A percentile compares a stretch with the other conserved stretches of the same genome.
Conservation (phyloP, 1,140 invertebrate genomes). For the Diabrotica undecimpunctata region DNA sequence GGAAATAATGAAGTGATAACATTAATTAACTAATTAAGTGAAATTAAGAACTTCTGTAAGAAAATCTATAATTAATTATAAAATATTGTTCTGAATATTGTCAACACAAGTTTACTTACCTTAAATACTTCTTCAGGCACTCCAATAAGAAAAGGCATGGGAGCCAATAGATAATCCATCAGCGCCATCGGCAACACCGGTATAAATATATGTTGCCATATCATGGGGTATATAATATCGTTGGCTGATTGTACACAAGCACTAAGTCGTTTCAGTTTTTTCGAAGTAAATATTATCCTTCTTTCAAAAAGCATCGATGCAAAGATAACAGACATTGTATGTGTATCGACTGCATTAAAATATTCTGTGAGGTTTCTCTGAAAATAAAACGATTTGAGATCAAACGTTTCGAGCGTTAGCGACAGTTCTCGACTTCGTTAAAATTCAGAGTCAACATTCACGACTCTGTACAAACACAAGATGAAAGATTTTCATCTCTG, state of each 20-base stretch:
- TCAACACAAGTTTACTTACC: constrained; percentile 51
- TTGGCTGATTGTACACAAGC: constrained; percentile 93
- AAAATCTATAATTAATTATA: too few relatives aligned
- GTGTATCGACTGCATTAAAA: constrained; percentile 86
- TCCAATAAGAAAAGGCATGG: constrained; percentile 94
- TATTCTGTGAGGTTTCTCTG: constrained; percentile 95
- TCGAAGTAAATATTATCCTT: constrained; percentile 85
- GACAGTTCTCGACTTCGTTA: too few relatives aligned
- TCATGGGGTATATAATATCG: constrained; percentile 92
- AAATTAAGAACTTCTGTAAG: too few relatives aligned
- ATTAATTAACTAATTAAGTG: too few relatives aligned
- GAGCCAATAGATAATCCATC: constrained; percentile 86
- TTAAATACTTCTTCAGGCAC: constrained; percentile 79
- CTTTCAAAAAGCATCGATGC: constrained; percentile 91
- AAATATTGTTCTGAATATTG: too few relatives aligned
- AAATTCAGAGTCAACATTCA: too few relatives aligned
- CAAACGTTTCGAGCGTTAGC: constrained; percentile 16
- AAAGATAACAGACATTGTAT: constrained; percentile 92
- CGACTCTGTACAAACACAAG: too few relatives aligned
- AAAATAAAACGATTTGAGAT: constrained; percentile 39
- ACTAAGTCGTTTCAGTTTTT: constrained; percentile 78
- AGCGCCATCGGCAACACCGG: constrained; percentile 84
- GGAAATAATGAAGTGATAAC: too few relatives aligned
- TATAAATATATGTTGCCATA: constrained; percentile 97
- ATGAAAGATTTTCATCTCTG: too few relatives aligned